Conservation (phyloP, 2,113 vertebrate genomes). For the Balaeniceps rex region DNA sequence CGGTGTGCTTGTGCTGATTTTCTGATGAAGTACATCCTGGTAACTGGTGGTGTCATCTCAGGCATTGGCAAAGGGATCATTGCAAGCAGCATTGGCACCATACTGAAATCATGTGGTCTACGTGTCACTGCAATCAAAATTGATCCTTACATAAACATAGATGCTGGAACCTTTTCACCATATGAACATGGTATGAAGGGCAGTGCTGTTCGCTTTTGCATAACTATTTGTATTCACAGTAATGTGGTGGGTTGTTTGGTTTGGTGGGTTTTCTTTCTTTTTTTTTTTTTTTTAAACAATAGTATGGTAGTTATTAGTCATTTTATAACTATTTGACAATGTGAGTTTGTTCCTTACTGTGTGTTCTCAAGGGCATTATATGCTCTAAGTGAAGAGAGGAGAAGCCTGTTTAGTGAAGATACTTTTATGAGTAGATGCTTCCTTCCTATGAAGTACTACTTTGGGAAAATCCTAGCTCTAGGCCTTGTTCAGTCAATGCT, state of each 20-base stretch:
- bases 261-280: not conserved
- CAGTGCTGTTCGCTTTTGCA: not conserved
- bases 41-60: constrained; percentile 80
- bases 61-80: constrained; percentile 84
- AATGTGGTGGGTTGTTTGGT: not conserved
- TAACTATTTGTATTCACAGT: not conserved
- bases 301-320: not conserved
- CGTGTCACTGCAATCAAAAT: constrained; percentile 82
- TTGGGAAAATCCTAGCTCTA: not conserved
- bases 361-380: not conserved
- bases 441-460: not conserved
- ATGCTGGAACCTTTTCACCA: constrained; percentile 80
- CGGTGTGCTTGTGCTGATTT: not conserved
- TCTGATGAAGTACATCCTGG: constrained; percentile 81
- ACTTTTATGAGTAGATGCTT: not conserved
- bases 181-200: constrained; percentile 75
- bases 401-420: not conserved
- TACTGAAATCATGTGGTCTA: constrained; percentile 78
- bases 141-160: constrained; percentile 81
- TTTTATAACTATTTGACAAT: not conserved
- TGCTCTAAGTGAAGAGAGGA: not conserved
- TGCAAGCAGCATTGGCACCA: constrained; percentile 79
- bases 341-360: not conserved
- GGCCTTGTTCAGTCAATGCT: not conserved
- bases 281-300: not conserved